Evolutionary conservation across 2,113 vertebrate species (phyloP), one percentile per base, ranked within the genome.

Genomic region (Myxocyprinus asiaticus): DNA sequence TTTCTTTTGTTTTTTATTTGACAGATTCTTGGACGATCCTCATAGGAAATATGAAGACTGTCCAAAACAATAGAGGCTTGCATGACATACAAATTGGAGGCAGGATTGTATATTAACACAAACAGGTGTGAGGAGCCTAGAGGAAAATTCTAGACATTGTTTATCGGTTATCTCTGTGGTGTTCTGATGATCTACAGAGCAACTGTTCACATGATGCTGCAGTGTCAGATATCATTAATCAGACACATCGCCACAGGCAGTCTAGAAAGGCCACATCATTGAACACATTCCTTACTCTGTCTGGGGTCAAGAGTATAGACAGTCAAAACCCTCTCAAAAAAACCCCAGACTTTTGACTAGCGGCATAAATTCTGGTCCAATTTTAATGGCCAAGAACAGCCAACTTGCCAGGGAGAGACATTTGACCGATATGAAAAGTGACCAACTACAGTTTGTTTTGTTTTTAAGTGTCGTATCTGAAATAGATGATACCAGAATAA

Each of bases 101-200:
- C 56, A 50, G 56, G 15, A 45, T 66, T 58, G 64, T 68, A 11
- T 15, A 51, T 53, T 67, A 42, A 68, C 55, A 67, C 58, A 67
- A 61, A 70, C 82, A 84, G 77, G 70, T 77, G 65, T 64, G 61
- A 22, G 64, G 48, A 81, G 76, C 71, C 75, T 22, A 85, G 48
- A 82, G 77, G 69, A 87, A 84, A 78, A 88, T 88, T 86, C 74
- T 65, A 64, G 50, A 76, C 11, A 47, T 79, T 67, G 55, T 72
- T 72, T 82, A 67, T 76, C 82, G 76, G 64, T 82, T 33, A 33
- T 33, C 22, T 33, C 22, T 33, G 22, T 33, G 22, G 22, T 33
- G 22, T 33, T 33, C 22, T 83, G 17, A 66, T 56, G 70, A 72
- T 85, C 62, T 76, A 47, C 42, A 72, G 76, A 77, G 65, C 59